Evolutionary conservation across 2,888 invertebrate genomes (phyloP).

Genomic region (Drepanosiphum platanoidis): DNA sequence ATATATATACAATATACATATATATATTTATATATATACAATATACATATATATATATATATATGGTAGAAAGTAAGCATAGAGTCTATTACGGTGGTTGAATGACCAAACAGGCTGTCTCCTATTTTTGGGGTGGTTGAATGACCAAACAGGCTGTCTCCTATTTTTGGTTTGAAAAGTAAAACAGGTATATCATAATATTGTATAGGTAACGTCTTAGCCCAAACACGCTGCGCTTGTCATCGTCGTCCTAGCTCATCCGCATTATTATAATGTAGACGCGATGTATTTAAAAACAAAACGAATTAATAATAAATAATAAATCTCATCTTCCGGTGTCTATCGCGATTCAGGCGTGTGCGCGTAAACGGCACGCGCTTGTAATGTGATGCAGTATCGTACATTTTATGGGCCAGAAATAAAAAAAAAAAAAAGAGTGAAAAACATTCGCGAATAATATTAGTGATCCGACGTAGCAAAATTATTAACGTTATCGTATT

Average conservation of each 20-base stretch:
- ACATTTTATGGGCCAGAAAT: background rate
- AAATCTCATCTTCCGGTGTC: background rate
- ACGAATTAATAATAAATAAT: background rate
- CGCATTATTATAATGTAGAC: background rate
- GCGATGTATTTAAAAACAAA: background rate
- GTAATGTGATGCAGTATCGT: background rate
- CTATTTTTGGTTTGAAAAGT: conserved; percentile 26
- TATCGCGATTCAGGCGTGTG: background rate
- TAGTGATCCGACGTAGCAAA: conserved; percentile 26
- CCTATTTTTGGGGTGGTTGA: too few relatives aligned
- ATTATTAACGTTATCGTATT: background rate
- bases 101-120: conserved; percentile 49
- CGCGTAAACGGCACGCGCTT: background rate
- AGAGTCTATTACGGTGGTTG: conserved; percentile 30
- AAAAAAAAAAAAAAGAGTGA: too few relatives aligned
- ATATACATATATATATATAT: too few relatives aligned
- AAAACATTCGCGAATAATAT: conserved; percentile 7
- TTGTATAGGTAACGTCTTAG: background rate
- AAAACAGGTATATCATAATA: conserved; percentile 22
- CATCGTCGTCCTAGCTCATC: background rate
- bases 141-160: conserved; percentile 33
- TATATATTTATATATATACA: too few relatives aligned
- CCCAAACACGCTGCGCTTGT: background rate
- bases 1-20: too few relatives aligned
- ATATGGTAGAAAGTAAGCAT: conserved; percentile 24